Percentiles rank a stretch among this genome's conserved stretches.
Conservation (phyloP, 2,888 invertebrate genomes). For the Aleiodes leptofemur region DNA sequence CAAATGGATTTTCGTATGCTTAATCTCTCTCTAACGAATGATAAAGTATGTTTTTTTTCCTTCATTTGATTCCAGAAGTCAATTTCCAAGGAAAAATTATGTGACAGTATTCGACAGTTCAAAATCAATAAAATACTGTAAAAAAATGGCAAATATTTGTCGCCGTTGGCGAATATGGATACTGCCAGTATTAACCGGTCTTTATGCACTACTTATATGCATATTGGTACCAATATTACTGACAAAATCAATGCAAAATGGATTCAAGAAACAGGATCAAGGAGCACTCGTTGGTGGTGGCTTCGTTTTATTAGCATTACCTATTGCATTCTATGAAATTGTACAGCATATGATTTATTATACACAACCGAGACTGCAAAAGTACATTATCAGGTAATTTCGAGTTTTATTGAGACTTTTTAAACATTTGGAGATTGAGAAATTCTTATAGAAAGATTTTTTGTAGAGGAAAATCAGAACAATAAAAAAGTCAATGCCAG, state of each 20-base stretch:
- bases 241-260: conserved; percentile 87
- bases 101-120: conserved; percentile 55
- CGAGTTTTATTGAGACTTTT: no score
- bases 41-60: not conserved
- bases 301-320: conserved; percentile 93
- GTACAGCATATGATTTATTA: conserved; percentile 95
- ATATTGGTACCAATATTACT: conserved; percentile 91
- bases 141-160: conserved; percentile 70
- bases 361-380: conserved; percentile 93
- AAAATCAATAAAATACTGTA: conserved; percentile 23
- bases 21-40: no score
- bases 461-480: no score
- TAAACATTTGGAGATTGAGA: no score
- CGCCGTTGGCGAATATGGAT: conserved; percentile 91
- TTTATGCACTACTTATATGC: conserved; percentile 88
- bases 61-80: conserved; percentile 36
- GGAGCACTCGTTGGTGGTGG: conserved; percentile 90
- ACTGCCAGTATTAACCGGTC: conserved; percentile 86
- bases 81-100: conserved; percentile 51
- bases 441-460: no score
- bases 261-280: conserved; percentile 86
- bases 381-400: conserved; percentile 91
- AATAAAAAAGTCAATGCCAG: no score
- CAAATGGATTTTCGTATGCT: no score
- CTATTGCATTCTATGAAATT: conserved; percentile 96